Percentiles rank a stretch among this genome's conserved stretches.
These are phyloP conservation scores for Eupsittula cactorum DNA, from an alignment of 2,113 vertebrate genomes.

Conservation along the genomic window DNA sequence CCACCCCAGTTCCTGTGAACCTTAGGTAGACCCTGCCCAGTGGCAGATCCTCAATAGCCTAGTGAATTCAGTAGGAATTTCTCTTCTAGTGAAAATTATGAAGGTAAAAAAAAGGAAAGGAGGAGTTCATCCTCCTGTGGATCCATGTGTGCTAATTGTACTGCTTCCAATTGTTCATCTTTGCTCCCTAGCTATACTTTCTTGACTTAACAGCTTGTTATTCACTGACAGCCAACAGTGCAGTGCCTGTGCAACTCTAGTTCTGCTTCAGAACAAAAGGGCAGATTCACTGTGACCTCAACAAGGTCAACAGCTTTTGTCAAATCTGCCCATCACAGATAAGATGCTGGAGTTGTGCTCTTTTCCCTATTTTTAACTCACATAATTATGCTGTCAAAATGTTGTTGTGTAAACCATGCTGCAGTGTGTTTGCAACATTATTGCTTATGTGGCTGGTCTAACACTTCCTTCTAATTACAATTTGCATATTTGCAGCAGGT, in stretches of 20 bases:
- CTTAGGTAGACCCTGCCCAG: not conserved
- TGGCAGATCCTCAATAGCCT: not conserved
- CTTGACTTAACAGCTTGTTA: not conserved
- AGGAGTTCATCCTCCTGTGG: not conserved
- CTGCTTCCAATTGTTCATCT: not conserved
- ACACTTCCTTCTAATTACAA: not conserved
- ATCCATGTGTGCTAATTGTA: not conserved
- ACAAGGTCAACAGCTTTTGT: not conserved
- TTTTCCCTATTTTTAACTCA: not conserved
- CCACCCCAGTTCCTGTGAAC: not conserved
- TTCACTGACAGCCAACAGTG: not conserved
- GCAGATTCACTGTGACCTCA: not conserved
- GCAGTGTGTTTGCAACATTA: not conserved
- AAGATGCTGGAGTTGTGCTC: not conserved
- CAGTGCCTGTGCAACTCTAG: not conserved
- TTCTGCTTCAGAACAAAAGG: not conserved
- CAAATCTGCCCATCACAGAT: not conserved
- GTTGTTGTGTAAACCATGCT: not conserved
- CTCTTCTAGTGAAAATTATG: not conserved
- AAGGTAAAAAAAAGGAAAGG: not conserved
- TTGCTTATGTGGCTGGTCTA: not conserved
- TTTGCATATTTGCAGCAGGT: constrained; percentile 11
- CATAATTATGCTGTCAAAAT: not conserved
- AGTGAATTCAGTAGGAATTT: not conserved
- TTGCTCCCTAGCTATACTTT: not conserved